Percentiles rank a stretch among this genome's conserved stretches.
Evolutionary conservation across 2,888 invertebrate species (phyloP).

Genomic region (Drosophila paramelanica): DNA sequence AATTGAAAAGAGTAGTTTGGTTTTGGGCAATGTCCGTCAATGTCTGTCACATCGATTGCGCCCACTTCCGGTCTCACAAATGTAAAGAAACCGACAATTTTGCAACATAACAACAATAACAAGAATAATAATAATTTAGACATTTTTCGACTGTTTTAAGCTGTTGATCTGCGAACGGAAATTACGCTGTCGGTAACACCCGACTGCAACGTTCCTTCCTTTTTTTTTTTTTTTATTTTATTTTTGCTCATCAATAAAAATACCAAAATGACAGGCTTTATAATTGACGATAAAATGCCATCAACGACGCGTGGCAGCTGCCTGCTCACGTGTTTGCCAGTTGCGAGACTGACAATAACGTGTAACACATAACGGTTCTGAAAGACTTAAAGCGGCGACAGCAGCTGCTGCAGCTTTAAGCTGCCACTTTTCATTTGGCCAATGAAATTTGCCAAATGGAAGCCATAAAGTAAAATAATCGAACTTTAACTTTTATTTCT

Average conservation of each 20-base stretch:
- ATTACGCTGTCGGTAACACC: too few species aligned
- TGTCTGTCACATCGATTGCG: too few species aligned
- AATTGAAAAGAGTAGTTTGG: too few species aligned
- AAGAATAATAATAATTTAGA: too few species aligned
- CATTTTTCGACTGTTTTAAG: too few species aligned
- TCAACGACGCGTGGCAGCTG: slow-evolving; percentile 48
- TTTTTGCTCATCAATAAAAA: slow-evolving; percentile 61
- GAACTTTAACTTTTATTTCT: slow-evolving; percentile 10
- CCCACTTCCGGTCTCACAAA: too few species aligned
- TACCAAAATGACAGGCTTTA: slow-evolving; percentile 70
- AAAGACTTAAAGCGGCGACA: not conserved
- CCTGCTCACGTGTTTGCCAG: slow-evolving; percentile 54
- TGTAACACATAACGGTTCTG: slow-evolving; percentile 23
- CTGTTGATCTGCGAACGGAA: too few species aligned
- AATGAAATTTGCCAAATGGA: not conserved
- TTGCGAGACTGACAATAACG: slow-evolving; percentile 31
- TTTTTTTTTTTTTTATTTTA: slow-evolving; percentile 3
- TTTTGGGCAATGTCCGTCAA: too few species aligned
- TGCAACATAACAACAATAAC: too few species aligned
- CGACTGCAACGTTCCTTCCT: not conserved
- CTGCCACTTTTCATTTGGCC: slow-evolving; percentile 7
- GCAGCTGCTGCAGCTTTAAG: slow-evolving; percentile 35
- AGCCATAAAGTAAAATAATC: slow-evolving; percentile 19
- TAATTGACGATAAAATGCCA: slow-evolving; percentile 77
- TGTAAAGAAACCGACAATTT: too few species aligned